These are phyloP conservation scores for Australoheros facetus DNA, from an alignment of 2,797 vertebrate species.

Conservation along the genomic window DNA sequence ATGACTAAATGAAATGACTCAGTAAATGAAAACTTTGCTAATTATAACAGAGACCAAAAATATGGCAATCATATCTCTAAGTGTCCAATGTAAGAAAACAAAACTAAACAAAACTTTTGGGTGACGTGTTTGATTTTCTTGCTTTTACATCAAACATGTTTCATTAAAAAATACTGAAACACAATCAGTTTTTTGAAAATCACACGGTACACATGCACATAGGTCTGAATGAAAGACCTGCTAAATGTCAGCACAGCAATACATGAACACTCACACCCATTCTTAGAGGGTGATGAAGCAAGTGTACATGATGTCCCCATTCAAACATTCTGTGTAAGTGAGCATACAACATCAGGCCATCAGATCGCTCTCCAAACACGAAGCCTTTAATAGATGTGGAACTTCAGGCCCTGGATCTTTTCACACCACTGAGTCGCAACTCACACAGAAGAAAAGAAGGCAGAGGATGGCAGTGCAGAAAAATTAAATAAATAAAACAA, in stretches of 20 bases:
- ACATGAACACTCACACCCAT: not conserved
- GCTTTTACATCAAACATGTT: not conserved
- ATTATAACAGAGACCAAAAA: not conserved
- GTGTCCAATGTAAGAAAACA: not conserved
- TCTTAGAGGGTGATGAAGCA: conserved; percentile 37
- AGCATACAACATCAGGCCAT: conserved; percentile 67
- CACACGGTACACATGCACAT: not conserved
- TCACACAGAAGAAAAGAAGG: conserved; percentile 53
- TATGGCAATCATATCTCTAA: not conserved
- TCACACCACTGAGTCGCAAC: conserved; percentile 61
- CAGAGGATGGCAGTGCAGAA: conserved; percentile 70
- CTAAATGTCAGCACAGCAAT: conserved; percentile 4
- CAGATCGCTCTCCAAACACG: conserved; percentile 67
- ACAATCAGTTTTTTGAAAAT: not conserved
- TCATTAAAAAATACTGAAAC: not conserved
- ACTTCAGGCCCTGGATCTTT: conserved; percentile 58
- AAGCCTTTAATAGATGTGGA: conserved; percentile 67
- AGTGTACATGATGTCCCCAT: conserved; percentile 42
- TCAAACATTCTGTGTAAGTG: conserved; percentile 68
- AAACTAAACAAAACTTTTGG: not conserved
- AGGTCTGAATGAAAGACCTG: conserved; percentile 3
- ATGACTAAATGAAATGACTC: conserved; percentile 29
- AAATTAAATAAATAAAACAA: conserved; percentile 78
- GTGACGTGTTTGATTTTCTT: not conserved
- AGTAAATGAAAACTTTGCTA: not conserved